Evolutionary conservation across 2,113 vertebrate species (phyloP), one percentile per base, ranked within the genome.

Genomic region (Galbula dea): DNA sequence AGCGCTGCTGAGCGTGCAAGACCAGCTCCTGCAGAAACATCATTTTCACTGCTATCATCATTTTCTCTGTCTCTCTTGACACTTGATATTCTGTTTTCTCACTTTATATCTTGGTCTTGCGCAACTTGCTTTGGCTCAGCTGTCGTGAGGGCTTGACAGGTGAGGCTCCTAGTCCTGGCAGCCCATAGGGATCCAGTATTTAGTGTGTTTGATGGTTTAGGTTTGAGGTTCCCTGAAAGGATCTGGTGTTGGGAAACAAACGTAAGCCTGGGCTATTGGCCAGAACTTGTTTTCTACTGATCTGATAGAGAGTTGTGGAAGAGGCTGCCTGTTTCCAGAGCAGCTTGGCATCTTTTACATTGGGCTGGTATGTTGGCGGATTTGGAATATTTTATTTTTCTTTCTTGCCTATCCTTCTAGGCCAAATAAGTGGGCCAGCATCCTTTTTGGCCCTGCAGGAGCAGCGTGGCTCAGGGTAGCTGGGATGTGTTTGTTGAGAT

Each of bases 251-350:
- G 79, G 79, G 78, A 83, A 91, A 62, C 66, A 71, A 54, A 59
- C 18, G 7, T 12, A 14, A 85, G 51, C 58, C 84, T 37, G 59
- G 71, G 78, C 55, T 79, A 5, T 62, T 5, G 2, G 43, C 90
- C 65, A 81, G 72, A 23, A 15, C 79, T 87, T 78, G 55, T 78
- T 89, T 85, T 85, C 88, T 88, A 0, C 88, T 83, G 79, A 55
- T 95, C 55, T 91, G 79, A 86, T 54, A 27, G 49, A 30, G 87
- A 73, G 49, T 82, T 62, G 79, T 73, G 88, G 68, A 76, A 72
- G 41, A 43, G 57, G 67, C 72, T 88, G 82, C 41, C 52, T 74
- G 52, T 80, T 89, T 74, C 63, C 84, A 88, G 71, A 84, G 77
- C 57, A 43, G 24, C 43, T 92, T 86, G 86, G 83, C 86, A 90